Base-by-base conservation (phyloP, 2,888 invertebrate genomes). In the Geotrupes spiniger region DNA sequence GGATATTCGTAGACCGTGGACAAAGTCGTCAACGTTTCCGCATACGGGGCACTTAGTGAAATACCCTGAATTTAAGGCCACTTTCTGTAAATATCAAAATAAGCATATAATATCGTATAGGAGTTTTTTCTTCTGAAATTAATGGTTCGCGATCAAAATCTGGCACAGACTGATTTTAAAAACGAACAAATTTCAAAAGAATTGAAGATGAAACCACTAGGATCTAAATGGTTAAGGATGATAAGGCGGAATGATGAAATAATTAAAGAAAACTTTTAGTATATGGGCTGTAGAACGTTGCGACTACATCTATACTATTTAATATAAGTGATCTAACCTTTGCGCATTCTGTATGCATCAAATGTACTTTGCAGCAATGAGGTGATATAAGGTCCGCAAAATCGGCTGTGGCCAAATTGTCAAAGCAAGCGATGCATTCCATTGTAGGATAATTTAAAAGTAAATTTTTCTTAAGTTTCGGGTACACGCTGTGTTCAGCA, bases 1-100 rank as follows among this genome's bases (percentile, higher is more conserved):
- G 9, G 2, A n/a, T 11, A 9, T 9, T 21, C 25, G 8, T 11
- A 38, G 11, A 4, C 25, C 25, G 3, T 38, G 11, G 9, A 17
- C 1, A 25, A 38, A 38, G 4, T 38, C 11, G 10, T 38, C 14
- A 9, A 11, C 16, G 1, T 17, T 21, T 6, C 17, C 17, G 14
- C 38, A 38, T 14, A 25, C 25, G 4, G 38, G 38, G 21, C 38
- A 38, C 17, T 38, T 38, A 6, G 38, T 38, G 25, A 38, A 38
- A 11, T 38, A 38, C 5, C 38, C 38, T 16, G 38, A 14, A 17
- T 38, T 38, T 3, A 17, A 25, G 8, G 38, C n/a, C 14, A 38
- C 8, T 17, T 21, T 14, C 38, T 38, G 9, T 16, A 38, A 38
- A 37, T 10, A 21, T 15, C 12, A 38, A 8, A 9, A 38, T 33